A percentile compares a stretch with the other conserved stretches of the same genome.
phyloP scores from a whole-genome alignment of 1,140 invertebrate genomes.

The Procambarus clarkii region DNA sequence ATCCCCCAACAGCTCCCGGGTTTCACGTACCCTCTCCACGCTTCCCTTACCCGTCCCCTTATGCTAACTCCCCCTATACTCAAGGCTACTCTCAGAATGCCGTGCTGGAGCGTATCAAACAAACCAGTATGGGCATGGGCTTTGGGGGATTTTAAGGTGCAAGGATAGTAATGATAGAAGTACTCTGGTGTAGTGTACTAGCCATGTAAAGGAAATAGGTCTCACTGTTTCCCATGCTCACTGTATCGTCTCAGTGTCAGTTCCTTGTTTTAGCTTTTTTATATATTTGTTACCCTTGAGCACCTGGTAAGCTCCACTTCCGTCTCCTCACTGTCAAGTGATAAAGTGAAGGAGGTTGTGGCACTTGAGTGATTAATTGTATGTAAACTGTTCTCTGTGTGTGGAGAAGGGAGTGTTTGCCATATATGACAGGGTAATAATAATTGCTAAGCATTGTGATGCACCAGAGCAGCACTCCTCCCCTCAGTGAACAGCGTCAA shows the following conservation, averaged over 20 bases:
- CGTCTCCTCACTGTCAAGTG: slow-evolving; percentile 46
- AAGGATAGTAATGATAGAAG: slow-evolving; percentile 39
- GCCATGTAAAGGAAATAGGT: slow-evolving; percentile 57
- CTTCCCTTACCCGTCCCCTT: slow-evolving; percentile 78
- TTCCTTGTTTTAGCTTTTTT: slow-evolving; percentile 69
- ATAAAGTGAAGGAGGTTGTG: slow-evolving; percentile 44
- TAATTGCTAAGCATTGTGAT: slow-evolving; percentile 68
- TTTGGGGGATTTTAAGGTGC: slow-evolving; percentile 78
- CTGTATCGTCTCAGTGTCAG: slow-evolving; percentile 63
- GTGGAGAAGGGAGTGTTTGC: slow-evolving; percentile 61
- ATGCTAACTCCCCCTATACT: slow-evolving; percentile 74
- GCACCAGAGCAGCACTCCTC: slow-evolving; percentile 51
- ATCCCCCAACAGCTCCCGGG: slow-evolving; percentile 75
- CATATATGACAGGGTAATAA: slow-evolving; percentile 65
- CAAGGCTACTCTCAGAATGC: slow-evolving; percentile 73
- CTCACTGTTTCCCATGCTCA: slow-evolving; percentile 60
- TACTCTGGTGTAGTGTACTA: slow-evolving; percentile 63
- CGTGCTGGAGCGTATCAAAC: slow-evolving; percentile 76
- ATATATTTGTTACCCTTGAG: slow-evolving; percentile 67
- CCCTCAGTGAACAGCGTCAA: slow-evolving; percentile 29
- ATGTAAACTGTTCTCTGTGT: slow-evolving; percentile 51
- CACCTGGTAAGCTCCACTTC: slow-evolving; percentile 50
- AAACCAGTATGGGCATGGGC: slow-evolving; percentile 77
- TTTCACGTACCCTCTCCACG: slow-evolving; percentile 79
- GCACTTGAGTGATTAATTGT: slow-evolving; percentile 50